phyloP scores from a whole-genome alignment of 2,888 invertebrate genomes.

The Oligia fasciuncula region DNA sequence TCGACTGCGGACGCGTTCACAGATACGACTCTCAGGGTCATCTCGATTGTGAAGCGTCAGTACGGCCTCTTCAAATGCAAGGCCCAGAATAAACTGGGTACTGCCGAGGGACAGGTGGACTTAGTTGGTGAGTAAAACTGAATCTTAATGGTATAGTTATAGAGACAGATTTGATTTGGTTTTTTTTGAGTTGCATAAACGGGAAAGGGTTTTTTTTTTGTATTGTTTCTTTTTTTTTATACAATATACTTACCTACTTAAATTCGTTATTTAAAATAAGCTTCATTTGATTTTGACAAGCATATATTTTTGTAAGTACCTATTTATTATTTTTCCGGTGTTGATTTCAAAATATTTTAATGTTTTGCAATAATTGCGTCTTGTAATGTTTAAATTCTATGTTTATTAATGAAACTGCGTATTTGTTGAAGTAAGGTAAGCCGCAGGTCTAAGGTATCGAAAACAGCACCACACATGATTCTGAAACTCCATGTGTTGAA shows the following conservation, averaged over 20 bases:
- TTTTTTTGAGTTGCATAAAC: slow-evolving; percentile 4
- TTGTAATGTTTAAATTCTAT: background rate
- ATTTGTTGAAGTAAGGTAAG: background rate
- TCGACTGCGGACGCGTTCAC: slow-evolving; percentile 98
- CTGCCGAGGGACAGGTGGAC: slow-evolving; percentile 94
- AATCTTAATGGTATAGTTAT: background rate
- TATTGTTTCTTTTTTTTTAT: background rate
- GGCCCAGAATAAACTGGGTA: slow-evolving; percentile 96
- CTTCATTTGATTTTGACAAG: background rate
- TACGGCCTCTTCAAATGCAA: slow-evolving; percentile 96
- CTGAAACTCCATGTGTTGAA: no score
- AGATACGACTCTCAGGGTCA: slow-evolving; percentile 96
- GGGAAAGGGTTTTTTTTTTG: background rate
- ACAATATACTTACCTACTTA: background rate
- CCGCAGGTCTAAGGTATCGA: background rate
- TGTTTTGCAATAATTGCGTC: background rate
- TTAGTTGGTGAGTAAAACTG: slow-evolving; percentile 92
- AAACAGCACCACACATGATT: no score
- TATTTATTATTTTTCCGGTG: background rate
- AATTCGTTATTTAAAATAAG: slow-evolving; percentile 1
- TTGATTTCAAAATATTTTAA: background rate
- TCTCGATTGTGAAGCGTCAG: slow-evolving; percentile 97
- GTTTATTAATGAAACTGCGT: no score
- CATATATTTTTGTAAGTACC: no score
- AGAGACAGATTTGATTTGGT: background rate